Percentiles rank a stretch among this genome's conserved stretches.
Evolutionary conservation across 1,140 invertebrate genomes (phyloP).

Genomic region (Heliconius eleuchia): DNA sequence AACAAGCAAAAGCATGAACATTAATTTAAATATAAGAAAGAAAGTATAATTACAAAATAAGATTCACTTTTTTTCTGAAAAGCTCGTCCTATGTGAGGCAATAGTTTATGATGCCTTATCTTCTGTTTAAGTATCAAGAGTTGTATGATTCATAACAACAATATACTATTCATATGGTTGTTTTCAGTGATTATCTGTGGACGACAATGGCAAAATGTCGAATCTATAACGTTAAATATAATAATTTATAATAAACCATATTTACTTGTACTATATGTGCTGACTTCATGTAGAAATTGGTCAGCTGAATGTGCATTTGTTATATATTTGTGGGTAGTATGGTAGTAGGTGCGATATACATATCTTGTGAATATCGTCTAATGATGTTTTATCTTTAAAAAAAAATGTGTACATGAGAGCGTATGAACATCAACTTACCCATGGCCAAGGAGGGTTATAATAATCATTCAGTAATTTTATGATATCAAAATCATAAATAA

Average conservation of each 20-base stretch:
- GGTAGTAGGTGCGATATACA: neutral
- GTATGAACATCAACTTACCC: neutral
- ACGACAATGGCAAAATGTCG: neutral
- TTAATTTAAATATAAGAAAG: neutral
- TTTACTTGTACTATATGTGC: conserved; percentile 1
- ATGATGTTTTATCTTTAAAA: conserved; percentile 4
- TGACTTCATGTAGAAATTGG: conserved; percentile 6
- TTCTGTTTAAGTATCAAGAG: neutral
- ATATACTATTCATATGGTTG: neutral
- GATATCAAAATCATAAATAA: neutral
- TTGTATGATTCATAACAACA: neutral
- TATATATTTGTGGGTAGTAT: conserved; percentile 8
- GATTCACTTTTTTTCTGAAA: neutral
- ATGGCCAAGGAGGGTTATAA: neutral
- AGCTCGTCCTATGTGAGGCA: neutral
- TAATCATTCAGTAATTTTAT: neutral
- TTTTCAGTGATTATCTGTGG: neutral
- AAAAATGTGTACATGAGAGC: neutral
- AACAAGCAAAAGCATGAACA: neutral
- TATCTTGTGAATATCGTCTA: conserved; percentile 8
- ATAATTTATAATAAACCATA: conserved; percentile 4
- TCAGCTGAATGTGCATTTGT: neutral
- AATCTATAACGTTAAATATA: neutral
- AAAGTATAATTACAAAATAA: neutral
- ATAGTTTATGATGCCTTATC: neutral